Conservation (phyloP, 2,113 vertebrate species). For the Balaeniceps rex region DNA sequence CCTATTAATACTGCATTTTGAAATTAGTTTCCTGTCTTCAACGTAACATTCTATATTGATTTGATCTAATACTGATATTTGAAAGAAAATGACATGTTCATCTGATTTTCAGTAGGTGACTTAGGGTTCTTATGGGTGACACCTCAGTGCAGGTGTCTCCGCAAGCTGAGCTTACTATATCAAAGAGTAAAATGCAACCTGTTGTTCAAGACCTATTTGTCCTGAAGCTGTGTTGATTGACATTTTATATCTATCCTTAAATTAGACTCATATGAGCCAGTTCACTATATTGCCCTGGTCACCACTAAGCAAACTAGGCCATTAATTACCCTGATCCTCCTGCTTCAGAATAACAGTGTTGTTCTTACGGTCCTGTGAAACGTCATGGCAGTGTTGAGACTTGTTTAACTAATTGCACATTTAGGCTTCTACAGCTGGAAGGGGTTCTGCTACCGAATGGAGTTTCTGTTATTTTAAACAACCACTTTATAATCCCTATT, state of each 20-base stretch:
- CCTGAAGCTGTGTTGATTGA: neutral
- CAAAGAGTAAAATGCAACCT: neutral
- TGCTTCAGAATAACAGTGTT: neutral
- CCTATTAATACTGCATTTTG: neutral
- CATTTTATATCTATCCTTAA: neutral
- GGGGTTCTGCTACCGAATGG: neutral
- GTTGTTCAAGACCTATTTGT: neutral
- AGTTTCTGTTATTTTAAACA: neutral
- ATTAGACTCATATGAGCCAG: neutral
- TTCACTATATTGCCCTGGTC: neutral
- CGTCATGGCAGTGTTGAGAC: neutral
- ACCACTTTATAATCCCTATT: neutral
- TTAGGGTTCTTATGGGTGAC: neutral
- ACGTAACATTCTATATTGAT: neutral
- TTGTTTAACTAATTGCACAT: neutral
- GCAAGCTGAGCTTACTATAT: neutral
- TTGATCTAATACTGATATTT: neutral
- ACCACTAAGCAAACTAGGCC: neutral
- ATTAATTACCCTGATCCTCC: neutral
- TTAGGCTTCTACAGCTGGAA: neutral
- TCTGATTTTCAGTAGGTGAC: neutral
- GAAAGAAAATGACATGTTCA: neutral
- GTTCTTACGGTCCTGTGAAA: neutral
- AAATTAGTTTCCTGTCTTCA: neutral
- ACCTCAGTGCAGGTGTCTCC: neutral